Evolutionary conservation across 2,888 invertebrate genomes (phyloP).

Genomic region (Lasius fuliginosus): DNA sequence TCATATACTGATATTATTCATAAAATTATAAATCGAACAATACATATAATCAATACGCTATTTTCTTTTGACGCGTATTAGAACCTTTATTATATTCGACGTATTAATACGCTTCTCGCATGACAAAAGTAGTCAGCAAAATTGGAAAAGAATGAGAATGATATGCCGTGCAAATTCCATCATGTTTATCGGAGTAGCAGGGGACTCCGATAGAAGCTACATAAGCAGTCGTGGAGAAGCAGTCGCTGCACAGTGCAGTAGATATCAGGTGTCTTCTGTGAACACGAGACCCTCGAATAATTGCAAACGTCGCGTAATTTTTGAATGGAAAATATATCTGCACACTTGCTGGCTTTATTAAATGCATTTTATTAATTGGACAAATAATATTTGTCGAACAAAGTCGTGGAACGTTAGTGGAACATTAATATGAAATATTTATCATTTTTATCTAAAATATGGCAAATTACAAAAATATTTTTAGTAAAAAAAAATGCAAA

Average conservation of each 20-base stretch:
- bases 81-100: background rate
- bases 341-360: background rate
- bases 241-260: slow-evolving; percentile 28
- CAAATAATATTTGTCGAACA: background rate
- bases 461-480: background rate
- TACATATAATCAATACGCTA: background rate
- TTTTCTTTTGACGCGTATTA: background rate
- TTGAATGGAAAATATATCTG: background rate
- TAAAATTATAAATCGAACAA: slow-evolving; percentile 2
- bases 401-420: background rate
- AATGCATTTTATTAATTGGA: background rate
- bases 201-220: slow-evolving; percentile 38
- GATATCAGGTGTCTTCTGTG: slow-evolving; percentile 3
- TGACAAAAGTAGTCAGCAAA: slow-evolving; percentile 28
- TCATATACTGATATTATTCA: background rate
- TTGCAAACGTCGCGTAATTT: slow-evolving; percentile 39
- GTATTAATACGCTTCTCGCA: background rate
- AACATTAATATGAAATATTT: background rate
- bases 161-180: slow-evolving; percentile 67
- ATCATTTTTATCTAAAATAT: background rate
- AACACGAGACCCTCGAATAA: slow-evolving; percentile 24
- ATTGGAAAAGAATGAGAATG: slow-evolving; percentile 19
- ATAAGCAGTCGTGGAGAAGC: slow-evolving; percentile 60
- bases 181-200: slow-evolving; percentile 55
- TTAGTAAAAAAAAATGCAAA: background rate